A percentile compares a stretch with the other conserved stretches of the same genome.
Conservation (phyloP, 2,797 vertebrate genomes). For the Lithobates pipiens region DNA sequence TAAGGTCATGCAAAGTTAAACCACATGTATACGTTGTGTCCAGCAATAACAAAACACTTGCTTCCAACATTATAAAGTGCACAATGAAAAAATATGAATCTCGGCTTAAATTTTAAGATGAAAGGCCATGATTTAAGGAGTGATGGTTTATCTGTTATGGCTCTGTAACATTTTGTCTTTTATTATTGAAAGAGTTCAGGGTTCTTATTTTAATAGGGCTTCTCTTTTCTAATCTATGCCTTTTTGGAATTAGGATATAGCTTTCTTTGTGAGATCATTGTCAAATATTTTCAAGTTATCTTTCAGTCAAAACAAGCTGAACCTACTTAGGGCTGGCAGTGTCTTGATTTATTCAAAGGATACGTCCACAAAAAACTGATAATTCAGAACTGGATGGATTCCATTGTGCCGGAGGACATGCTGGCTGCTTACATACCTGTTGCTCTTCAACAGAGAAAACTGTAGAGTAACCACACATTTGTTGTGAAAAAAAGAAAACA, state of each 20-base stretch:
- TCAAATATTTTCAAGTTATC: conserved; percentile 50
- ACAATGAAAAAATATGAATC: conserved; percentile 62
- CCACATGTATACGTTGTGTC: conserved; percentile 66
- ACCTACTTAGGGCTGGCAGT: neutral
- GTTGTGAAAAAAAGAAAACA: too few relatives aligned
- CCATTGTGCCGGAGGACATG: too few relatives aligned
- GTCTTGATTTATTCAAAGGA: neutral
- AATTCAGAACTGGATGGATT: neutral
- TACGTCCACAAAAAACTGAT: neutral
- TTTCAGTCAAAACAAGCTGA: conserved; percentile 21
- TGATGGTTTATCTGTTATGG: conserved; percentile 61
- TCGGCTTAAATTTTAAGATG: conserved; percentile 34
- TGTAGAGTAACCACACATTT: too few relatives aligned
- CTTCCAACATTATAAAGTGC: conserved; percentile 63
- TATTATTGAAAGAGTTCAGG: conserved; percentile 60
- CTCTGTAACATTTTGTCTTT: conserved; percentile 63
- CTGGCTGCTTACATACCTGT: too few relatives aligned
- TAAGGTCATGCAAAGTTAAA: conserved; percentile 70
- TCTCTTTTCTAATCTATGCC: conserved; percentile 65
- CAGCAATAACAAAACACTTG: conserved; percentile 66
- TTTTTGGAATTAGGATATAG: conserved; percentile 59
- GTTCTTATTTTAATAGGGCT: conserved; percentile 65
- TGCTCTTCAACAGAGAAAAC: too few relatives aligned
- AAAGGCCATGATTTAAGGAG: conserved; percentile 51
- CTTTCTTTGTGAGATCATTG: conserved; percentile 61